Evolutionary conservation across 1,140 invertebrate species (phyloP), one percentile per base, ranked within the genome.

Genomic region (Drosophila sulfurigaster): DNA sequence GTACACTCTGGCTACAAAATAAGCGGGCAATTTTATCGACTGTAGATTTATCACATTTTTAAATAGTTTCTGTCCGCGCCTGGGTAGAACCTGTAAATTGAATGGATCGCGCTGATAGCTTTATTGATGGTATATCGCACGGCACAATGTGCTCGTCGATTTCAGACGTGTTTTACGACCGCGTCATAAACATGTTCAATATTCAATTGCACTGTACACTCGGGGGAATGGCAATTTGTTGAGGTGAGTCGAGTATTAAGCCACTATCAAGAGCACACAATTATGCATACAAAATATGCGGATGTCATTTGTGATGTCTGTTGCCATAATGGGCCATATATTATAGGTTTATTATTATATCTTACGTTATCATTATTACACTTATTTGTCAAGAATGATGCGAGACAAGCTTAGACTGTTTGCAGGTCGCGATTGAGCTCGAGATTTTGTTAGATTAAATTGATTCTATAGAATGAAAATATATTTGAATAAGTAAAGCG

Each of bases 21-120:
- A 48, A 65, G 16, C 45, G 5, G 30, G 62, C 75, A 79, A 70
- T 85, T 85, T 85, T 52, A 85, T 88, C 71, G 81, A 74, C 54
- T 51, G 4, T 69, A 85, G 78, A 88, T 88, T 88, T 85, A 88
- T 88, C 46, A 79, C 63, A 74, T 76, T 90, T 85, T 81, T 73
- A 73, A 88, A 83, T 83, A 72, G 56, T 73, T 82, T 76, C 78
- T 52, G 52, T 64, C 28, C 43, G 43, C 59, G 60, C 58, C 62
- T 51, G 64, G 48, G 38, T 52, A 43, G 38, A 51, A 65, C 20
- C 45, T 68, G 63, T 60, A 64, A 57, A 65, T 76, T 48, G 56
- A 74, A 41, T 72, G 56, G 56, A 60, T 64, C 60, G 70, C 16
- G 66, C 65, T 79, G 80, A 85, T 74, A 81, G 78, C 68, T 80